Evolutionary conservation across 2,888 invertebrate genomes (phyloP), one percentile per base, ranked within the genome.

Genomic region (Erannis defoliaria): DNA sequence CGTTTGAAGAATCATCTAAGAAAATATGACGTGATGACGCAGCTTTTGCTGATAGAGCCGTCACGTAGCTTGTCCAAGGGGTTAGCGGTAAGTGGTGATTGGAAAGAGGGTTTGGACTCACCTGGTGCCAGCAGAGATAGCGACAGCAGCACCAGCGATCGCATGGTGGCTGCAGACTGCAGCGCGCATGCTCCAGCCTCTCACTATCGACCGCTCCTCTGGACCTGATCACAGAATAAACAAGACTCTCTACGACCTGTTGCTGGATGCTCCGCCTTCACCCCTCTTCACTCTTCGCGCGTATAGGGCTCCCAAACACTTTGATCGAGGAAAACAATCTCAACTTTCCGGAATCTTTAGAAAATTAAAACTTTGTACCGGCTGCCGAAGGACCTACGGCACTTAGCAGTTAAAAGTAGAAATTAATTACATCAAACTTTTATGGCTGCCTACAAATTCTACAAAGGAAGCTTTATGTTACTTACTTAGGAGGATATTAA

Each of bases 171-270:
- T 68, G 79, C 66, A 78, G 75, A 82, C 76, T 75, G 73, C 67
- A 70, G 55, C 66, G 89, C 91, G 92, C 92, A 91, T 88, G 90
- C 71, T 72, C 80, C 88, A 90, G 91, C 86, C 68, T 91, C 90
- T 79, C 67, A 63, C 48, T 90, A 92, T 91, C 80, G 91, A 92
- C 89, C 71, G 74, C 77, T 77, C 80, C 81, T 79, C 82, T 71
- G 72, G 18, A 31, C 46, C 31, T 5, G 31, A 5, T 29, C 31
- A 46, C 46, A 46, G 46, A 6, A 12, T 31, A 46, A 1, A 2
- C 31, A 12, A 46, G 18, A 46, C 29, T 19, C 8, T 10, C 42
- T 26, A 10, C 8, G 81, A 91, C 92, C 90, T 92, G 92, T 92
- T 92, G 92, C 90, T 82, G 51, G 81, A 80, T 80, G 76, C 73